A percentile compares a stretch with the other conserved stretches of the same genome.
Evolutionary conservation across 1,140 invertebrate genomes (phyloP).

Genomic region (Heliconius nattereri): DNA sequence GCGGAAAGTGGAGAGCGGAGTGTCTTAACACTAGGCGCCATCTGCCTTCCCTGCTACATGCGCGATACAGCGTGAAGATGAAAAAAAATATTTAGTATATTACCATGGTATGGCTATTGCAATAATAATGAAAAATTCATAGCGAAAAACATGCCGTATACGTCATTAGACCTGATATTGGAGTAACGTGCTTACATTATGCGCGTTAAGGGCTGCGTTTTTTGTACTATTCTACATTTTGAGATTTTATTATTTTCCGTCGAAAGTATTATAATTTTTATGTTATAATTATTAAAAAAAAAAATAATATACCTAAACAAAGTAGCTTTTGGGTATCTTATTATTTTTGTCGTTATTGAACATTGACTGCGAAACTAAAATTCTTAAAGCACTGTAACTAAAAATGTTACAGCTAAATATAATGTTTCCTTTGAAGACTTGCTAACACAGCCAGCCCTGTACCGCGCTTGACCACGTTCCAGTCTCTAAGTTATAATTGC

Average conservation of each 20-base stretch:
- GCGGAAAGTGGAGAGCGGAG: no score
- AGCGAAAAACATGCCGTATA: conserved; percentile 17
- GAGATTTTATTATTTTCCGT: neutral
- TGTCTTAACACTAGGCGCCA: no score
- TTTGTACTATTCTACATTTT: conserved; percentile 9
- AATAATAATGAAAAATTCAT: conserved; percentile 43
- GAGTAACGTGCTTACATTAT: conserved; percentile 21
- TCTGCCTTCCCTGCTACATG: no score
- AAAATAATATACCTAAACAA: no score
- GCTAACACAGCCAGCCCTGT: conserved; percentile 13
- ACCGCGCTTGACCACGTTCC: conserved; percentile 40
- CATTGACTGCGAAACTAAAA: no score
- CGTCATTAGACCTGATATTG: conserved; percentile 32
- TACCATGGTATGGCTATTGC: conserved; percentile 12
- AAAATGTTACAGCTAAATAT: no score
- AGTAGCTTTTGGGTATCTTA: no score
- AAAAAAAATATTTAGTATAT: conserved; percentile 7
- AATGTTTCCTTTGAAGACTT: neutral
- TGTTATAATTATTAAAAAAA: neutral
- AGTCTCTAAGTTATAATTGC: conserved; percentile 66
- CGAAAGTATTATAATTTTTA: neutral
- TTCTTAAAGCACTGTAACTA: no score
- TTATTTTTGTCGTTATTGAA: no score
- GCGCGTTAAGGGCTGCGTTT: conserved; percentile 10
- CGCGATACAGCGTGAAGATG: no score